A percentile compares a stretch with the other conserved stretches of the same genome.
Evolutionary conservation across 2,113 vertebrate species (phyloP).

Genomic region (Charadrius vociferus): DNA sequence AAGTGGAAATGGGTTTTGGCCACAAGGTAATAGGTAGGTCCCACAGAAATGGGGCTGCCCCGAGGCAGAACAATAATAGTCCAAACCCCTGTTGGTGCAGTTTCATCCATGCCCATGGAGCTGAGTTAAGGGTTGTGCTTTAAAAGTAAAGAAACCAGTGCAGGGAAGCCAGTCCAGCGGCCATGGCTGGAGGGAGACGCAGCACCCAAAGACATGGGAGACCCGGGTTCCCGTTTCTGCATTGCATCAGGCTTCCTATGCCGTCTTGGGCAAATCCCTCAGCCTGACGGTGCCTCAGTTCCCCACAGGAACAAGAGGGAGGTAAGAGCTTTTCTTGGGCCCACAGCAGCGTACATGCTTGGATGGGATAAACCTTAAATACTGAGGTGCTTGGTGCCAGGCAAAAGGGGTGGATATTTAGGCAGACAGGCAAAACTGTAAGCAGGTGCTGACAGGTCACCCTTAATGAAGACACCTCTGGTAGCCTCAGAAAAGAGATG

Average conservation of each 20-base stretch:
- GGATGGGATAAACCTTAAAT: not conserved
- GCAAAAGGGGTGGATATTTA: too few species aligned
- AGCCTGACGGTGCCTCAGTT: not conserved
- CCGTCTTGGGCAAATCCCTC: not conserved
- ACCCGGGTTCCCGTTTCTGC: not conserved
- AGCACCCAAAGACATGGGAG: not conserved
- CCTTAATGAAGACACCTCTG: not conserved
- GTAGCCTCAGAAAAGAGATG: not conserved
- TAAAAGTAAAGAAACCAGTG: not conserved
- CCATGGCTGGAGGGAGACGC: not conserved
- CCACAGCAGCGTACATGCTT: fast-evolving
- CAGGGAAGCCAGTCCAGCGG: not conserved
- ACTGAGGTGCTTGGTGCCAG: not conserved
- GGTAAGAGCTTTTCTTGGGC: not conserved
- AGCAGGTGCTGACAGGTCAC: not conserved
- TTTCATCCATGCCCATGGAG: not conserved
- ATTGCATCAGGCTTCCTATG: not conserved
- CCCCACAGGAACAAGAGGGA: not conserved
- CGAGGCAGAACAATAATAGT: not conserved
- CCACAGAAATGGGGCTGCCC: not conserved
- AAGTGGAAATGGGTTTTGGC: not conserved
- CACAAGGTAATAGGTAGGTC: not conserved
- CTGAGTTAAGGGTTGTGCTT: not conserved
- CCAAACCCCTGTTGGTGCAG: not conserved
- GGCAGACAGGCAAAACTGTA: not conserved